Base-by-base conservation (phyloP, 2,888 invertebrate species). In the Anticlea derivata region DNA sequence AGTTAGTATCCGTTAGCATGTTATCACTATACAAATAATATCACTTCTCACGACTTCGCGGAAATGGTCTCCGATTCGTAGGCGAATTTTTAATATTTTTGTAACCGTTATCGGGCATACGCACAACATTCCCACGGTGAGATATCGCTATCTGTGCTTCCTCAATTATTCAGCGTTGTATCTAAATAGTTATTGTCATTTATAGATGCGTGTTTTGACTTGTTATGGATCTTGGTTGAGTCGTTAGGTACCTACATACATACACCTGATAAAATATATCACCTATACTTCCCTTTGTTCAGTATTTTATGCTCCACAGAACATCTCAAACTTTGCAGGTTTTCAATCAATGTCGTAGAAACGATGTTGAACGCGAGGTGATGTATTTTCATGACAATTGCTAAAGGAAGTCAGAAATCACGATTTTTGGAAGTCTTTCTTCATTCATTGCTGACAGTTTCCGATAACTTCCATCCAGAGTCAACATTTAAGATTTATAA, bases 111-210 rank as follows among this genome's bases (percentile, higher is more conserved):
- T 71, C 72, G 53, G 11, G 52, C 23, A 52, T 35, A 44, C 23
- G 54, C 58, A 51, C 54, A 49, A 38, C 71, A 73, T 86, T 86
- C 86, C 83, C 86, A 86, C 86, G 86, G 80, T 82, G 55, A 63
- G 75, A 73, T 78, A 74, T 55, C 54, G 48, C 60, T 80, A 83
- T 83, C 81, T 46, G 49, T 58, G 54, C 71, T 78, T 81, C 80
- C 80, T 78, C 61, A 61, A 66, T 68, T 70, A 70, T 50, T 70
- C 61, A 60, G 68, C 62, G 60, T 39, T 50, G 39, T 50, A 66
- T 49, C 43, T 26, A 57, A 50, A 46, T 41, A 34, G 51, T 61
- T 57, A 62, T 58, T 63, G 61, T 63, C 55, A 57, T 50, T 45
- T 58, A 57, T 55, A 33, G 52, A 44, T 53, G 50, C 65, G 50